Evolutionary conservation across 2,888 invertebrate species (phyloP), one percentile per base, ranked within the genome.

Genomic region (Melinaea menophilus): DNA sequence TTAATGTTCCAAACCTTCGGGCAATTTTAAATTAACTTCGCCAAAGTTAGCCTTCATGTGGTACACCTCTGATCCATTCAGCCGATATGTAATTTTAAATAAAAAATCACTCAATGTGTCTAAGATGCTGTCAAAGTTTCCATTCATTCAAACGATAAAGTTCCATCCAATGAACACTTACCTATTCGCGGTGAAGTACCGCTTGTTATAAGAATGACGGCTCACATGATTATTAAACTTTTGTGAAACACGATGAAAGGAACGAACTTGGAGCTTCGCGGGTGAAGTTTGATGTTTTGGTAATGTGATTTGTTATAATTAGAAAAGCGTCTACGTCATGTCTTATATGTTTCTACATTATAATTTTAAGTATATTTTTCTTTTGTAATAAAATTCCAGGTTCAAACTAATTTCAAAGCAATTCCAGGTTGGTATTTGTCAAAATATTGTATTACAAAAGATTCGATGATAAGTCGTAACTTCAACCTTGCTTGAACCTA

Each of bases 131-230:
- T 22, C 22, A 22, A 51, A 51, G 31, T 11, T 51, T 51, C 31
- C 51, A 51, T 22, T 51, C 22, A 11, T 51, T 51, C 31, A 51
- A 51, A 51, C 51, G 51, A 9, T 31, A 31, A 51, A 51, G 51
- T 51, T 51, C 31, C 57, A 65, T 13, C 62, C 59, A 54, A 65
- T 59, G 65, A 59, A 56, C 58, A 54, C 51, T 65, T 59, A 58
- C 46, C 56, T 46, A 59, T 59, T 62, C 61, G 34, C 31, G 41
- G 62, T 37, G 48, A 61, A 61, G 48, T 59, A 7, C 60, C 45
- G 55, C 58, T 62, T 62, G 54, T 51, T 51, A 51, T 48, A 48
- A 48, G 48, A 51, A 51, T 51, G 51, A 51, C 51, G 51, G 22
- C 51, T 51, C 31, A 51, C 31, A 31, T 48, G n/a, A 48, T 51